Conservation (phyloP, 2,797 vertebrate species). For the Parotocinclus haroldoi region DNA sequence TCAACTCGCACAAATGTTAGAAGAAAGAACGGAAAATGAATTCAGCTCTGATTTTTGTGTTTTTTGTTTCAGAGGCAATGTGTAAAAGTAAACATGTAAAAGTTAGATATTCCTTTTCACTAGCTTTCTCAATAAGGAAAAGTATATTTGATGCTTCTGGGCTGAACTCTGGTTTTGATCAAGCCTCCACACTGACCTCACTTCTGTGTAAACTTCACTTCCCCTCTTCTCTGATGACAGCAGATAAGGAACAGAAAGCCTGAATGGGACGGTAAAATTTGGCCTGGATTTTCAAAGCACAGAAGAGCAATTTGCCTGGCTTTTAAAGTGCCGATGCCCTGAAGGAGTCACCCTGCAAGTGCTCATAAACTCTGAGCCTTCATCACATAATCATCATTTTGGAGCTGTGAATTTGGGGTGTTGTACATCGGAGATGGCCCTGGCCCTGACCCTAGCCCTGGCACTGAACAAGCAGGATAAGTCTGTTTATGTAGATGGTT, state of each 20-base stretch:
- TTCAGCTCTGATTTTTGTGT: no score
- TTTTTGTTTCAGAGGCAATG: no score
- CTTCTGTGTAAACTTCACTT: constrained; percentile 69
- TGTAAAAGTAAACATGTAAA: no score
- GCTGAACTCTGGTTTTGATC: constrained; percentile 16
- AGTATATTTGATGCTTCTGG: background rate
- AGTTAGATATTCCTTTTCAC: no score
- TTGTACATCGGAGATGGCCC: background rate
- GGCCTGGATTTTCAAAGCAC: constrained; percentile 64
- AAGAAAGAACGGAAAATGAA: no score
- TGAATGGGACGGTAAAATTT: constrained; percentile 67
- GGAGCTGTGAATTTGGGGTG: constrained; percentile 13
- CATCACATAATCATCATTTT: constrained; percentile 16
- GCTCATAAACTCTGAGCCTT: constrained; percentile 5
- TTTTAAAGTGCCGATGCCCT: constrained; percentile 48
- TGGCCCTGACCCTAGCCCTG: no score
- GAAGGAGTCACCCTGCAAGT: constrained; percentile 26
- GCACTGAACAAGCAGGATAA: no score
- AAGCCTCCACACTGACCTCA: constrained; percentile 34
- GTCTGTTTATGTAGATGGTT: no score
- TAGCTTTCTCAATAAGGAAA: no score
- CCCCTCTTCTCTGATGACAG: constrained; percentile 67
- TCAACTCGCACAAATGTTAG: no score
- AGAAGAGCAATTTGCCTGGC: constrained; percentile 23
- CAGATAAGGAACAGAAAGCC: constrained; percentile 64